Evolutionary conservation across 2,113 vertebrate species (phyloP), one percentile per base, ranked within the genome.

Genomic region (Lycocorax pyrrhopterus): DNA sequence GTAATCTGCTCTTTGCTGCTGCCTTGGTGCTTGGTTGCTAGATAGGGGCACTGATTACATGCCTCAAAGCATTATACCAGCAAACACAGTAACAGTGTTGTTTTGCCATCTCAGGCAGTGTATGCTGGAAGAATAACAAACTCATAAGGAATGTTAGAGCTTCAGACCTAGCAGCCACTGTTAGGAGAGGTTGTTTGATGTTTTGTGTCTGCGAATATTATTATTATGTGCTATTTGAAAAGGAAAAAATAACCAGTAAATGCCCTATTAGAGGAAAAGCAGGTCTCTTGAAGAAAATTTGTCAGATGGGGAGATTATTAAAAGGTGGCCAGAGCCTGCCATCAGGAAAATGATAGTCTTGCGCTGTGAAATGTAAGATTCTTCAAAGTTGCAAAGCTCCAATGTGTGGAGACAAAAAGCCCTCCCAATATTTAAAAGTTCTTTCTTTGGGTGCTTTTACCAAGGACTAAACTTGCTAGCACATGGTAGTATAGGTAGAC

Each of bases 221-320:
- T 96, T 95, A 95, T 96, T 93, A 95, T 76, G 79, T 75, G 90
- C 80, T 95, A 92, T 93, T 96, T 96, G 88, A 82, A 90, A 90
- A 94, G 56, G 59, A 46, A 84, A 95, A 95, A 87, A 90, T 83
- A 90, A 75, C 83, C 76, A 49, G 44, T 96, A 95, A 95, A 68
- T 95, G 90, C 82, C 8, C 60, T 92, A 95, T 95, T 96, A 96
- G 83, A 84, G 88, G 58, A 92, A 92, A 76, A 78, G 56, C 73
- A 81, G 66, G 22, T 77, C 83, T 92, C 95, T 93, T 84, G 92
- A 93, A 94, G 92, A 90, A 96, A 93, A 95, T 94, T 78, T 96
- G 74, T 93, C 87, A 90, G 80, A 89, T 2, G 4, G 72, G 32
- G 39, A 84, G 21, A 82, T 93, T 96, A 95, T 96, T 95, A 93